A percentile compares a stretch with the other conserved stretches of the same genome.
Conservation (phyloP, 2,888 invertebrate species). For the Zhuqinia jingwanae region DNA sequence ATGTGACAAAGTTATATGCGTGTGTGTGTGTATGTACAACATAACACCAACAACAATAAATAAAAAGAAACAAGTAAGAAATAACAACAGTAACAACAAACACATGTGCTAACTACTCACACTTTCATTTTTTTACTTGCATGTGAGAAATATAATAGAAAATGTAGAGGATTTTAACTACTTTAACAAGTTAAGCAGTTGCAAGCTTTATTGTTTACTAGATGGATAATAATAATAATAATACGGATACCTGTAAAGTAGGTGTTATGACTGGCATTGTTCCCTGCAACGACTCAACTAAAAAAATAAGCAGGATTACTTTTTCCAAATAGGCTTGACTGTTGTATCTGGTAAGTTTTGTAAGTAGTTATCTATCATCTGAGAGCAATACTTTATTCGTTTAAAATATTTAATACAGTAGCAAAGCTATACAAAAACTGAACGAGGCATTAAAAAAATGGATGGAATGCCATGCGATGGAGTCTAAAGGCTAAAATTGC, state of each 20-base stretch:
- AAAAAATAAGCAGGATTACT: slow-evolving; percentile 37
- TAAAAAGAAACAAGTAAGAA: slow-evolving; percentile 2
- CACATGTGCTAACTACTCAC: slow-evolving; percentile 8
- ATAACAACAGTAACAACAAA: not conserved
- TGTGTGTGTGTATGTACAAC: slow-evolving; percentile 7
- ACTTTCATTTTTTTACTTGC: slow-evolving; percentile 28
- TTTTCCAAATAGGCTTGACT: too few species aligned
- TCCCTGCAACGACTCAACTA: not conserved
- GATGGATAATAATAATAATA: not conserved
- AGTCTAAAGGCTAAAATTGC: slow-evolving; percentile 48
- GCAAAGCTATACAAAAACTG: too few species aligned
- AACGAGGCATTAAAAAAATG: too few species aligned
- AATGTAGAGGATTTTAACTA: not conserved
- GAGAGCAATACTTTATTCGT: too few species aligned
- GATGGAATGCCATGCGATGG: too few species aligned
- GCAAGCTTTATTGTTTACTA: not conserved
- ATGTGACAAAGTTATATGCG: slow-evolving; percentile 46
- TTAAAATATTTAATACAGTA: too few species aligned
- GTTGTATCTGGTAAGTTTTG: too few species aligned
- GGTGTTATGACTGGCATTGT: slow-evolving; percentile 49
- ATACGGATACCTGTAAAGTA: too few species aligned
- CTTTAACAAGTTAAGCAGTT: not conserved
- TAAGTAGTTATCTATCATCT: too few species aligned
- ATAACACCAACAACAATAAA: slow-evolving; percentile 1
- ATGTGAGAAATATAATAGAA: not conserved